Percentiles rank a stretch among this genome's conserved stretches.
phyloP scores from a whole-genome alignment of 2,888 invertebrate species.

The Eupithecia tripunctaria region DNA sequence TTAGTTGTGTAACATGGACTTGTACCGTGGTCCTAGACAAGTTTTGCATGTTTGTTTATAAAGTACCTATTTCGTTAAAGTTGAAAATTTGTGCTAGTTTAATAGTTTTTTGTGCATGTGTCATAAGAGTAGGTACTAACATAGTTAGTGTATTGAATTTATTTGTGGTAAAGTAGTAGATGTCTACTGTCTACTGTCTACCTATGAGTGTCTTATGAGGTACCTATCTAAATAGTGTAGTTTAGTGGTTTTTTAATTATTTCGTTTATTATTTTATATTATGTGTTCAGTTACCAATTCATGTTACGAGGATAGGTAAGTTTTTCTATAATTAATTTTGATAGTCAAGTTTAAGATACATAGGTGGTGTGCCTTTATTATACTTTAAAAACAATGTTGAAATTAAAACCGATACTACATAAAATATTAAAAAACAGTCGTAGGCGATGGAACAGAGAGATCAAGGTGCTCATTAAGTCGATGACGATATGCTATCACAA shows the following conservation, averaged over 20 bases:
- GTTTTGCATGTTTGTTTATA: neutral
- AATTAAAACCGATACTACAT: neutral
- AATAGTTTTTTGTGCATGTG: neutral
- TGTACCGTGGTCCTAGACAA: neutral
- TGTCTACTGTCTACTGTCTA: neutral
- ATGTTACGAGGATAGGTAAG: too few species aligned
- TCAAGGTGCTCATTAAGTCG: slow-evolving; percentile 13
- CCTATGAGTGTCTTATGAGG: neutral
- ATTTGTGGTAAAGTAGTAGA: neutral
- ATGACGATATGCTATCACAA: slow-evolving; percentile 20
- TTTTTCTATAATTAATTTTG: too few species aligned
- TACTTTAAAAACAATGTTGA: neutral
- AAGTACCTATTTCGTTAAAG: too few species aligned
- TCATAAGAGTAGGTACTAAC: too few species aligned
- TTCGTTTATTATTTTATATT: too few species aligned
- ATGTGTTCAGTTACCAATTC: too few species aligned
- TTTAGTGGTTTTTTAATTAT: too few species aligned
- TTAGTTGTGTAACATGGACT: neutral
- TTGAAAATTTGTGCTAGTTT: too few species aligned
- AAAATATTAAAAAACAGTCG: neutral
- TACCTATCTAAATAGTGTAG: too few species aligned
- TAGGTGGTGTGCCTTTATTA: neutral
- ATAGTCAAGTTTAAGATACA: too few species aligned
- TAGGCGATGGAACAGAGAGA: neutral
- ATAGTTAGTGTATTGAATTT: too few species aligned